Base-by-base conservation (phyloP, 2,888 invertebrate genomes). In the Pediacus dermestoides region DNA sequence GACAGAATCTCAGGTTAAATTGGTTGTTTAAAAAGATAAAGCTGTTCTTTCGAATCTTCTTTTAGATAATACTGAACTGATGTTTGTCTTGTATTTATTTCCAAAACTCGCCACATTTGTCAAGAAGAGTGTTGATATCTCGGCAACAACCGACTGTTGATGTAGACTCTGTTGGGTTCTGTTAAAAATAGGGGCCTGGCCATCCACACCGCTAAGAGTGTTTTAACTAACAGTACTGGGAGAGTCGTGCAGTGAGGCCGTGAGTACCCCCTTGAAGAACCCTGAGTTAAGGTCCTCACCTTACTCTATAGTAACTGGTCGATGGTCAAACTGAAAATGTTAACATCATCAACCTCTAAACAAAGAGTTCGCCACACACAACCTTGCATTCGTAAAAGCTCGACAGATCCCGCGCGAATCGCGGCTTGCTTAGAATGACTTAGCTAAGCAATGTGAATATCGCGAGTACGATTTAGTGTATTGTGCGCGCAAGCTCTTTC, bases 371-470 rank as follows among this genome's bases (percentile, higher is more conserved):
- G 56, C 52, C 42, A 51, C 43, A 48, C 46, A 45, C 61, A 63
- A 59, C 64, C 60, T 63, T 62, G 64, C 57, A 48, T 57, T 63
- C 64, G 64, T 60, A 49, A 43, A n/a, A 7, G 6, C 6, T 18
- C 21, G 21, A 18, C 48, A 44, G 44, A 44, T 61, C 64, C 61
- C 53, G 45, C 35, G 35, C 42, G 41, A 18, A 46, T 50, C 59
- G 57, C 50, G 50, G 48, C 41, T 43, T 50, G 61, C 60, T 64
- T 64, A 63, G 64, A 60, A 58, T 54, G 50, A 58, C 59, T 62
- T 59, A 59, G 60, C 57, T 61, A 62, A 64, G 62, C 63, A 50
- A 52, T 46, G 55, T 55, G 56, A 52, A 59, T 57, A 57, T 57
- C 52, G 46, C 48, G 48, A 18, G 21, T 18, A 18, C 21, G n/a